These are phyloP conservation scores for Homalodisca vitripennis DNA, from an alignment of 1,140 invertebrate genomes.

Conservation along the genomic window DNA sequence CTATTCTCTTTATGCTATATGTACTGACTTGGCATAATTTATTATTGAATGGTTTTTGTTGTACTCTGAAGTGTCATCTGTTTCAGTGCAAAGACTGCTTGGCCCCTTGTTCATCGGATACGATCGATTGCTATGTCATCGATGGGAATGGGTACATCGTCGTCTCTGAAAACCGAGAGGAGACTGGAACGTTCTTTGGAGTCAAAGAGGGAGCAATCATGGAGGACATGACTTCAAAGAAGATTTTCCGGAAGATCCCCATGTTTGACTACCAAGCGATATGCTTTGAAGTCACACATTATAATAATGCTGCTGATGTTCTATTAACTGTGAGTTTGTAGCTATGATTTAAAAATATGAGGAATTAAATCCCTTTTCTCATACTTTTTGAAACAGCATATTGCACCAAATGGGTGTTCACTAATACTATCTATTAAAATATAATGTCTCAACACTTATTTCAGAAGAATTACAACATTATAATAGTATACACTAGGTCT, in stretches of 20 bases:
- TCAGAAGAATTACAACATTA: too few relatives aligned
- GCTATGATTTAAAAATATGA: too few relatives aligned
- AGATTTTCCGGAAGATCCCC: slow-evolving; percentile 71
- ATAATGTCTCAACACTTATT: too few relatives aligned
- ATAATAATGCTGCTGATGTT: slow-evolving; percentile 47
- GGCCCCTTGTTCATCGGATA: slow-evolving; percentile 50
- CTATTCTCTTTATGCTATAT: too few relatives aligned
- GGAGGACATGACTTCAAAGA: slow-evolving; percentile 68
- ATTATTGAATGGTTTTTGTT: too few relatives aligned
- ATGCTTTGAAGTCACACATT: slow-evolving; percentile 53
- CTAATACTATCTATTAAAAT: too few relatives aligned
- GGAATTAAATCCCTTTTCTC: too few relatives aligned
- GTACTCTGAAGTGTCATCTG: too few relatives aligned
- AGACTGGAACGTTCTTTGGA: slow-evolving; percentile 83
- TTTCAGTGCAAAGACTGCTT: slow-evolving; percentile 14
- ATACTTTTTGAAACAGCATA: too few relatives aligned
- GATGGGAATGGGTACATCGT: slow-evolving; percentile 91
- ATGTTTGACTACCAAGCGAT: slow-evolving; percentile 87
- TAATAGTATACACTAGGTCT: too few relatives aligned
- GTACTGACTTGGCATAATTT: too few relatives aligned
- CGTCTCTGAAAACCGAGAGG: slow-evolving; percentile 63
- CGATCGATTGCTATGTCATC: slow-evolving; percentile 78
- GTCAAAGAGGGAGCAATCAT: slow-evolving; percentile 77
- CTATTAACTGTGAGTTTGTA: slow-evolving; percentile 48
- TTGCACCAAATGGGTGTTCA: too few relatives aligned